These are phyloP conservation scores for Sander vitreus DNA, from an alignment of 2,113 vertebrate species.

Conservation along the genomic window DNA sequence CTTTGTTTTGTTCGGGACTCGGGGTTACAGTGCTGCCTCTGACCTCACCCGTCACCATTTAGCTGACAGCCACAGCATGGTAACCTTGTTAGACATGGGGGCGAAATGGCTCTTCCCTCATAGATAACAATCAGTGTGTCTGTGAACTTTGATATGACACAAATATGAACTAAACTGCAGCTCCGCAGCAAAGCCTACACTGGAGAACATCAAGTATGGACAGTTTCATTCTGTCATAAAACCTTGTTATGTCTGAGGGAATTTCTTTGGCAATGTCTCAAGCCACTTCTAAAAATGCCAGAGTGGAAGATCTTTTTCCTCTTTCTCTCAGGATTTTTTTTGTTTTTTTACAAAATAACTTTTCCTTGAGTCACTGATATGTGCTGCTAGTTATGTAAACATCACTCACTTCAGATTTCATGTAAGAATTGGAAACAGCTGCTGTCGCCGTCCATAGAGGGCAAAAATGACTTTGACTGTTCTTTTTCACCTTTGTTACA, in stretches of 20 bases:
- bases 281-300: slow-evolving; percentile 70
- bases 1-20: slow-evolving; percentile 61
- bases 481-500: slow-evolving; percentile 68
- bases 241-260: slow-evolving; percentile 81
- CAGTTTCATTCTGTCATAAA: slow-evolving; percentile 77
- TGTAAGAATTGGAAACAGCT: slow-evolving; percentile 79
- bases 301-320: slow-evolving; percentile 52
- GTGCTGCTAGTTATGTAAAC: slow-evolving; percentile 71
- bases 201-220: slow-evolving; percentile 74
- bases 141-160: slow-evolving; percentile 77
- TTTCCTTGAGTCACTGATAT: slow-evolving; percentile 75
- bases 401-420: slow-evolving; percentile 69
- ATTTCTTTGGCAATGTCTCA: slow-evolving; percentile 75
- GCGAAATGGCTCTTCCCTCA: slow-evolving; percentile 65
- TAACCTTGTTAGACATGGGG: slow-evolving; percentile 76
- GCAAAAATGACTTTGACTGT: slow-evolving; percentile 33
- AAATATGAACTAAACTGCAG: slow-evolving; percentile 78
- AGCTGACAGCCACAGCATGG: slow-evolving; percentile 75
- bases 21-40: slow-evolving; percentile 65
- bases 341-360: slow-evolving; percentile 70
- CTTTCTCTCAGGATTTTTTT: slow-evolving; percentile 31
- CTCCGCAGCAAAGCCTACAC: slow-evolving; percentile 52
- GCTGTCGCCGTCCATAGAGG: slow-evolving; percentile 50
- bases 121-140: slow-evolving; percentile 82
- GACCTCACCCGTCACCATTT: slow-evolving; percentile 80